Evolutionary conservation across 1,140 invertebrate species (phyloP).

Genomic region (Philotrypesis tridentata): DNA sequence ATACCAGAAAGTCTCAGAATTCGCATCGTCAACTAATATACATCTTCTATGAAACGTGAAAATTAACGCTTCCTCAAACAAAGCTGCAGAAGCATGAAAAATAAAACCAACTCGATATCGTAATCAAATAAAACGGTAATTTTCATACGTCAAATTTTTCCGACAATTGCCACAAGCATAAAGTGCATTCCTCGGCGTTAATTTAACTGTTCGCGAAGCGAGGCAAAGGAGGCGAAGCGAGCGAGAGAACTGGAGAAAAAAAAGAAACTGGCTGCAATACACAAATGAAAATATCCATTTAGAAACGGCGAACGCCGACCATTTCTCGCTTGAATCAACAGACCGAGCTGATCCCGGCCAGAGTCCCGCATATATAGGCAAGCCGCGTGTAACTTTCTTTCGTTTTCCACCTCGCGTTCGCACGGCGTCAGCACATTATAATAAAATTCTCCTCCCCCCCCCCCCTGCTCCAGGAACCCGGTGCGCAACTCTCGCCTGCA

Average conservation of each 20-base stretch:
- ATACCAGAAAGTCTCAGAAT: too few relatives aligned
- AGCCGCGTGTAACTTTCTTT: background rate
- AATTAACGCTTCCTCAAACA: too few relatives aligned
- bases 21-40: too few relatives aligned
- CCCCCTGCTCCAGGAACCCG: background rate
- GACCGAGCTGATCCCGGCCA: background rate
- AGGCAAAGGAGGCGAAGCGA: background rate
- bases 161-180: background rate
- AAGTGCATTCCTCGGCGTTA: background rate
- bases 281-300: background rate
- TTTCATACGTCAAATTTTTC: background rate
- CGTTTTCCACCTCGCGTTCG: background rate
- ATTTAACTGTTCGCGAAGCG: background rate
- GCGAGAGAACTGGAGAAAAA: background rate
- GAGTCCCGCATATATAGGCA: background rate
- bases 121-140: too few relatives aligned
- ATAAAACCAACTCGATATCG: background rate
- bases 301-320: background rate
- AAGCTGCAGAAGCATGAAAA: background rate
- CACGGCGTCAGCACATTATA: background rate
- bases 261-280: background rate
- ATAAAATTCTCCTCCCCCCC: slow-evolving; percentile 1
- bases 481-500: background rate
- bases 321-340: slow-evolving; percentile 18
- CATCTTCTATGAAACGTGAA: too few relatives aligned